Evolutionary conservation across 2,113 vertebrate species (phyloP), one percentile per base, ranked within the genome.

Genomic region (Spheniscus mendiculus): DNA sequence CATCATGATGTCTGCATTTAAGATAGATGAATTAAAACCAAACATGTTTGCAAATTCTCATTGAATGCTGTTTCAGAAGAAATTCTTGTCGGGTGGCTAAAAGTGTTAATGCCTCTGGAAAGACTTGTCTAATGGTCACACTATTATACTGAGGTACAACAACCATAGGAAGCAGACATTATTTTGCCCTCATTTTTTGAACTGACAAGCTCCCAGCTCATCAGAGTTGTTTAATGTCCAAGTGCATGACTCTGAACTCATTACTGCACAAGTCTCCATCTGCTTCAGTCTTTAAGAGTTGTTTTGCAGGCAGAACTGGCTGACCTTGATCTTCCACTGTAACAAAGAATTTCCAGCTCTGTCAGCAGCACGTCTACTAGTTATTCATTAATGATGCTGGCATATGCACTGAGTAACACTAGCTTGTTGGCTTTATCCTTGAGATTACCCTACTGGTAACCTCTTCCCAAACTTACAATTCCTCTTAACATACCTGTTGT

Each of bases 241-340:
- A 4, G 42, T 55, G 25, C 26, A 7, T 66, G 38, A 79, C 77
- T 92, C 66, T 58, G 38, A 91, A 67, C 20, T 78, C 36, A 34
- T 62, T 93, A 53, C 47, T 82, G n/a, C 50, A 27, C 26, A 74
- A 53, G 83, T 89, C 26, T 71, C 18, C 13, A 4, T 80, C 49
- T 89, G 45, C 87, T 85, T 93, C 77, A 89, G 49, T 45, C 66
- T 47, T 87, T 5, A 79, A 56, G 49, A 26, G 87, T 50, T 65
- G 89, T 91, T 93, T 63, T 84, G 65, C 89, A 74, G 77, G 91
- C 32, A 89, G 26, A 94, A 84, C 94, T 91, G 91, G 89, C 66
- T 84, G 56, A 34, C 61, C 93, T 87, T 94, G 94, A 74, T 93
- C 20, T 74, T 81, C 77, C 47, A 82, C 69, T 78, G 42, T 82